A percentile compares a stretch with the other conserved stretches of the same genome.
Evolutionary conservation across 35 echinoderm and acorn worm genomes (phyloP).

Genomic region (Strongylocentrotus purpuratus): DNA sequence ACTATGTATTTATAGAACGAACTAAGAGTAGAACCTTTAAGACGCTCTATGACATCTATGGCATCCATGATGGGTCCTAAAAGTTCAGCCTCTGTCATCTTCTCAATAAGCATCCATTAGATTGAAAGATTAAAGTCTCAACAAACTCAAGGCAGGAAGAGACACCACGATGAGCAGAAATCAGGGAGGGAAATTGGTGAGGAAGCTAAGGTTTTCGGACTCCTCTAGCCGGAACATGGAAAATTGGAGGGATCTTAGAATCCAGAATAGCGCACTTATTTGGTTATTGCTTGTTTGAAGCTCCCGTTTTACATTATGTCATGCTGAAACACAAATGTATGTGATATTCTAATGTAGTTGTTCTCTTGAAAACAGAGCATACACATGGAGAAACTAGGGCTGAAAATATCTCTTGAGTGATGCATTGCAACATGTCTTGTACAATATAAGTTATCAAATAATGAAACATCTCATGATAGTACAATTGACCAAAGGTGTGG

Average conservation of each 20-base stretch:
- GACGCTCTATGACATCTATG: background rate
- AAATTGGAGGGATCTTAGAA: background rate
- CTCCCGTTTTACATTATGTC: background rate
- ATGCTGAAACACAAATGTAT: background rate
- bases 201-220: background rate
- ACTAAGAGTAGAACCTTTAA: background rate
- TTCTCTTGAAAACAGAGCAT: no score
- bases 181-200: background rate
- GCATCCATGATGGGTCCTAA: background rate
- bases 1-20: background rate
- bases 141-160: background rate
- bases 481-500: no score
- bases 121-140: constrained; percentile 12
- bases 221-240: background rate
- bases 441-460: no score
- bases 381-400: no score
- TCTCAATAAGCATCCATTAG: background rate
- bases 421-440: no score
- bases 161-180: background rate
- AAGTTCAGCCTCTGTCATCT: background rate
- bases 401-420: no score
- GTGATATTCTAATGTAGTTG: background rate
- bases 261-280: background rate
- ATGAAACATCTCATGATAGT: no score
- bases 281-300: background rate